Conservation (phyloP, 2,113 vertebrate genomes). For the Tetrao urogallus region DNA sequence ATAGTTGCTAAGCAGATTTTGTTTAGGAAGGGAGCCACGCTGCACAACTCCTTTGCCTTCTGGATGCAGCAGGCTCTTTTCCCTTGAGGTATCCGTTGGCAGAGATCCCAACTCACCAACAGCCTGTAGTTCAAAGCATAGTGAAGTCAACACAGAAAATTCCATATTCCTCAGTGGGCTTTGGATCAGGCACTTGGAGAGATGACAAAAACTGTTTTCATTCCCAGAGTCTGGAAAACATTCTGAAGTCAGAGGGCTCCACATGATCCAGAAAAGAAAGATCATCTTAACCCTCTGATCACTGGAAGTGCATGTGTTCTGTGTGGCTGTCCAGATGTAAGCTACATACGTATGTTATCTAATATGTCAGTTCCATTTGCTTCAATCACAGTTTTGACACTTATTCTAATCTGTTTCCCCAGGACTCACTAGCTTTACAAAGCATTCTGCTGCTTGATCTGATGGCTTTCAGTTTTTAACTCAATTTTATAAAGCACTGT, state of each 20-base stretch:
- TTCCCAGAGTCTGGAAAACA: constrained; percentile 20
- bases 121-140: background rate
- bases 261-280: background rate
- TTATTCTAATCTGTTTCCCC: background rate
- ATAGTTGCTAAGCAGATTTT: background rate
- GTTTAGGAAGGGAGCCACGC: background rate
- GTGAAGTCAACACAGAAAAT: constrained; percentile 62
- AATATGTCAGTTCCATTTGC: background rate
- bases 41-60: background rate
- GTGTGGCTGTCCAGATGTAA: background rate
- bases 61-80: constrained; percentile 21
- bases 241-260: background rate
- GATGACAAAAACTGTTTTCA: constrained; percentile 34
- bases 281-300: constrained; percentile 6
- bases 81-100: constrained; percentile 31
- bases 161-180: constrained; percentile 57
- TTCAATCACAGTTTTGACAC: background rate
- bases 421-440: background rate
- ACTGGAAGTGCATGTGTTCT: background rate
- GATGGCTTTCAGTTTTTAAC: too few relatives aligned
- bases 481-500: background rate
- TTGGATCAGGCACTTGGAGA: constrained; percentile 31
- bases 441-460: background rate
- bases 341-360: fast-evolving
- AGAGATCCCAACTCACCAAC: background rate